Evolutionary conservation across 1,140 invertebrate species (phyloP).

Genomic region (Sesamia nonagrioides): DNA sequence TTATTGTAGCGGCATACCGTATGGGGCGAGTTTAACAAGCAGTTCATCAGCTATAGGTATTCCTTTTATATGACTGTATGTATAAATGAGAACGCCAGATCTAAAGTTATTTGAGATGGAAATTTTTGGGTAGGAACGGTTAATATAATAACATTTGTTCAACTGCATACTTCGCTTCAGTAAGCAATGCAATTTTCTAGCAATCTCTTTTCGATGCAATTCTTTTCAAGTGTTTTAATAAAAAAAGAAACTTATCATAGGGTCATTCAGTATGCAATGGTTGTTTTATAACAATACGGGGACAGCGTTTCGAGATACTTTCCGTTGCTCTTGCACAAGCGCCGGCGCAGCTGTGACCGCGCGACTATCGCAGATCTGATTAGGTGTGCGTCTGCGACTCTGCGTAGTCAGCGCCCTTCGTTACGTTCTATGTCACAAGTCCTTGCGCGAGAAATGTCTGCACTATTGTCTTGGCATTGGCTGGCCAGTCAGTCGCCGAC

Average conservation of each 20-base stretch:
- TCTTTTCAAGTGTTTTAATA: too few relatives aligned
- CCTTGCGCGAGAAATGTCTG: conserved; percentile 59
- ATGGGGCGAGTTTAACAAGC: too few relatives aligned
- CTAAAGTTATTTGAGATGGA: not conserved
- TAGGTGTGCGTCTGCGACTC: conserved; percentile 34
- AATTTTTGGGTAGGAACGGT: too few relatives aligned
- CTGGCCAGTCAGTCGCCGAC: conserved; percentile 47
- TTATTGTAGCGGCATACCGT: not conserved
- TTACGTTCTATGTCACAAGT: conserved; percentile 71
- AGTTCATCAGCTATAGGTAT: too few relatives aligned
- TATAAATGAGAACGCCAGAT: not conserved
- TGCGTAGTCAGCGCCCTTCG: conserved; percentile 52
- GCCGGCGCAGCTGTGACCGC: not conserved
- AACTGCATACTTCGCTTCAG: too few relatives aligned
- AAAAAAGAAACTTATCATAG: not conserved
- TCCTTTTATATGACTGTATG: not conserved
- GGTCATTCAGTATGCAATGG: conserved; percentile 3
- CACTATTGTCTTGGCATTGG: conserved; percentile 51
- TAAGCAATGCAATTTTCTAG: too few relatives aligned
- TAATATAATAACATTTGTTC: too few relatives aligned
- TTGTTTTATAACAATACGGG: conserved; percentile 23
- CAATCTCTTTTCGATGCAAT: too few relatives aligned
- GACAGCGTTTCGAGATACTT: conserved; percentile 17
- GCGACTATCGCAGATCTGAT: conserved; percentile 23
- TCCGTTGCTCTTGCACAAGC: conserved; percentile 19